Evolutionary conservation across 2,888 invertebrate genomes (phyloP).

Genomic region (Aporophyla lueneburgensis): DNA sequence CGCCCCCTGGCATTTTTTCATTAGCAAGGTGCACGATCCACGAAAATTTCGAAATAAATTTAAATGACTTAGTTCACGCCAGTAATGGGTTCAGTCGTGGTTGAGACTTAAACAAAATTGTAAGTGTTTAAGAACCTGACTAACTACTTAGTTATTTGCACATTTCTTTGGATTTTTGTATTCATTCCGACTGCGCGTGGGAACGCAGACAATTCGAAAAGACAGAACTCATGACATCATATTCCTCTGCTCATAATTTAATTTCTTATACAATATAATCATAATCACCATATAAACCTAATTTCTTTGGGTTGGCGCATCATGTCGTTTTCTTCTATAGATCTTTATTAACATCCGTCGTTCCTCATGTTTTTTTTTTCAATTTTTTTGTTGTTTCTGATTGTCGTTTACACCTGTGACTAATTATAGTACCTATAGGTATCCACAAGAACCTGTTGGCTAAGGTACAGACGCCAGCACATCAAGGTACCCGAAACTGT

Average conservation of each 20-base stretch:
- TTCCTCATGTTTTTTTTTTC: too few species aligned
- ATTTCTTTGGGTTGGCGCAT: neutral
- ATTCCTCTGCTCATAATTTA: neutral
- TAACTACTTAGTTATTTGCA: neutral
- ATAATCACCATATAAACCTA: too few species aligned
- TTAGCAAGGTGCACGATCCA: slow-evolving; percentile 82
- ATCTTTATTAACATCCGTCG: neutral
- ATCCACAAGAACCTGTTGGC: too few species aligned
- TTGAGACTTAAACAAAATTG: slow-evolving; percentile 26
- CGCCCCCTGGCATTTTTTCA: slow-evolving; percentile 80
- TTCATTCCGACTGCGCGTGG: neutral
- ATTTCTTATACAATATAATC: too few species aligned
- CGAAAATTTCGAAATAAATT: slow-evolving; percentile 79
- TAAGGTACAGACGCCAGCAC: too few species aligned
- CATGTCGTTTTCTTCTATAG: neutral
- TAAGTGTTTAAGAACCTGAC: neutral
- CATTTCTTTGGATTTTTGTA: neutral
- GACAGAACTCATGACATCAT: neutral
- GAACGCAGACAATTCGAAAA: neutral
- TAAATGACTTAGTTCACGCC: slow-evolving; percentile 60
- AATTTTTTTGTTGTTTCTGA: too few species aligned
- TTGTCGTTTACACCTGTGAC: too few species aligned
- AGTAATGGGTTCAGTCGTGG: slow-evolving; percentile 47
- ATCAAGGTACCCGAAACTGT: too few species aligned
- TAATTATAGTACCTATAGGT: too few species aligned